phyloP scores from a whole-genome alignment of 2,797 vertebrate genomes.

The Squalus acanthias region DNA sequence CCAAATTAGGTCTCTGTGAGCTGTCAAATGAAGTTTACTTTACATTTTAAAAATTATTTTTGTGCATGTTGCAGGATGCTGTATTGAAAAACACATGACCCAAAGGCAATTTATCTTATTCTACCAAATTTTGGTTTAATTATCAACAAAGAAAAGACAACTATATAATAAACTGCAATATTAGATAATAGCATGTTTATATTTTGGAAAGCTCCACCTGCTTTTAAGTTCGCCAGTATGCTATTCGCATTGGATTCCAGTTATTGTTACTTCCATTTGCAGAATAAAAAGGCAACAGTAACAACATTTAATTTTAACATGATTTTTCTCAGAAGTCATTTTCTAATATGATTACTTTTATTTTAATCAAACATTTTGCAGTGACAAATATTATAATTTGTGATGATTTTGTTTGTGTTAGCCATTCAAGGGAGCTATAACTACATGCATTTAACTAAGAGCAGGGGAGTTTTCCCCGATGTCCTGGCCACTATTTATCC shows the following conservation, averaged over 20 bases:
- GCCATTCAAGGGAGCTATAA: background rate
- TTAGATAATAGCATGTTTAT: background rate
- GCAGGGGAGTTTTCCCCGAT: no score
- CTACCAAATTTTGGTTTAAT: background rate
- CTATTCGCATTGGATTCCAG: background rate
- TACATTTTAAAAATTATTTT: background rate
- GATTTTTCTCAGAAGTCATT: background rate
- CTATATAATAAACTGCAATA: background rate
- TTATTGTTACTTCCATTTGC: background rate
- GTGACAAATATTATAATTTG: background rate
- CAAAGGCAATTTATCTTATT: background rate
- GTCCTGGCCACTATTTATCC: no score
- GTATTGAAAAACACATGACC: background rate
- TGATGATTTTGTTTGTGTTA: background rate
- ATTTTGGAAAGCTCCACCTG: background rate
- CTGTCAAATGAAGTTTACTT: slow-evolving; percentile 6
- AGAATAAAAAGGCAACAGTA: background rate
- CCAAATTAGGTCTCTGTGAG: slow-evolving; percentile 1
- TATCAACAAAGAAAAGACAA: background rate
- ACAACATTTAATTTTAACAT: background rate
- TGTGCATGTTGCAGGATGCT: background rate
- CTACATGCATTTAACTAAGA: background rate
- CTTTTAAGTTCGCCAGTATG: background rate
- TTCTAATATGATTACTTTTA: background rate
- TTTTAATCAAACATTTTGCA: background rate